phyloP scores from a whole-genome alignment of 2,888 invertebrate genomes.

The Electrophaes corylata region DNA sequence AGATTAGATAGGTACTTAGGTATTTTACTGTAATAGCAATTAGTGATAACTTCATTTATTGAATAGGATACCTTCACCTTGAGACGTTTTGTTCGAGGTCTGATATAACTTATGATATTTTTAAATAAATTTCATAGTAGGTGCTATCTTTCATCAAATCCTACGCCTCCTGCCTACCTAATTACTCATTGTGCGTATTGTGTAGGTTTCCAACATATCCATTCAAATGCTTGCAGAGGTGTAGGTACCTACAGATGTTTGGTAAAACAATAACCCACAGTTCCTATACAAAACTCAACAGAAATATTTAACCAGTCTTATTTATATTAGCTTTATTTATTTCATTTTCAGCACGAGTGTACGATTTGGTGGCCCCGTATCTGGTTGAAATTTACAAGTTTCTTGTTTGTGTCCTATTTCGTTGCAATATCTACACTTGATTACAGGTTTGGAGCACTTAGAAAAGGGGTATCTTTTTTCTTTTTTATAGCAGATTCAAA shows the following conservation, averaged over 20 bases:
- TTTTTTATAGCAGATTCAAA: too few relatives aligned
- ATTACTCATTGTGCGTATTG: neutral
- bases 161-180: neutral
- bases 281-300: too few relatives aligned
- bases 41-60: constrained; percentile 16
- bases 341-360: too few relatives aligned
- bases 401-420: too few relatives aligned
- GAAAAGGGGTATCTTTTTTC: too few relatives aligned
- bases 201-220: neutral
- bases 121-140: constrained; percentile 12
- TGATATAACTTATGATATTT: constrained; percentile 1
- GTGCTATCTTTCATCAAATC: constrained; percentile 18
- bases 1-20: constrained; percentile 1
- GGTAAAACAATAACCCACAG: neutral
- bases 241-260: constrained; percentile 3
- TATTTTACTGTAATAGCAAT: constrained; percentile 12
- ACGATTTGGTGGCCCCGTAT: too few relatives aligned
- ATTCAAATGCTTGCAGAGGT: neutral
- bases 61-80: constrained; percentile 32
- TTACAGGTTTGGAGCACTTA: too few relatives aligned
- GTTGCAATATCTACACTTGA: too few relatives aligned
- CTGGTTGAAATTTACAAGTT: too few relatives aligned
- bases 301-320: too few relatives aligned
- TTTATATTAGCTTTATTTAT: too few relatives aligned
- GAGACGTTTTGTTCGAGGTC: constrained; percentile 21